Evolutionary conservation across 2,113 vertebrate species (phyloP), one percentile per base, ranked within the genome.

Genomic region (Scatophagus argus): DNA sequence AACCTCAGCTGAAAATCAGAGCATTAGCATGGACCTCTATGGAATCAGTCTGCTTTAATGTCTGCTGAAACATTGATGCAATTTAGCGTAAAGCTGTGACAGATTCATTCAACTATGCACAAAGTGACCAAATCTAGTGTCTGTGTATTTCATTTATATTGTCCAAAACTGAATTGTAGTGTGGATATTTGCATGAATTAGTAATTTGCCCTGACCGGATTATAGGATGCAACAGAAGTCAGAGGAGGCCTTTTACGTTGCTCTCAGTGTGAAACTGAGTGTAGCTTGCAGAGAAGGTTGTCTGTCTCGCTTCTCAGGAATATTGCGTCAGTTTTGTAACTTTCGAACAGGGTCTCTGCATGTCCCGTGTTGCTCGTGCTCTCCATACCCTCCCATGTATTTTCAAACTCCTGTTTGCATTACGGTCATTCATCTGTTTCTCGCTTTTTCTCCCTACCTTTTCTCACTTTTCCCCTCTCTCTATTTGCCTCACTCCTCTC

Each of bases 1-100:
- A 81, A 55, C 61, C 73, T 73, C 73, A 67, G 71, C 59, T 36
- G 41, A 63, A 82, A 76, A 72, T 61, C n/a, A 47, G 63, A 67
- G 74, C 8, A 13, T 43, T 66, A 12, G 54, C 63, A 69, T 7
- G 21, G 25, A 58, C 59, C 54, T 66, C 44, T 2, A 9, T 10
- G 51, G 38, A 80, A 39, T 32, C 29, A 32, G 31, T 23, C 70
- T 17, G 69, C 23, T 49, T 64, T 60, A 61, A 38, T 49, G 39
- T 19, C 11, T 41, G 69, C 32, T 10, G 6, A 11, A 27, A 47
- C 13, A 10, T 6, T 34, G 43, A 34, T 16, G 25, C 27, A 12
- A n/a, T 27, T 36, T 54, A 5, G 34, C 13, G 23, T 25, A 52
- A 68, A 56, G 39, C 10, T 1, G 5, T 29, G 43, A 10, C 43